A percentile compares a stretch with the other conserved stretches of the same genome.
Conservation (phyloP, 2,888 invertebrate species). For the Ferdinandea cuprea region DNA sequence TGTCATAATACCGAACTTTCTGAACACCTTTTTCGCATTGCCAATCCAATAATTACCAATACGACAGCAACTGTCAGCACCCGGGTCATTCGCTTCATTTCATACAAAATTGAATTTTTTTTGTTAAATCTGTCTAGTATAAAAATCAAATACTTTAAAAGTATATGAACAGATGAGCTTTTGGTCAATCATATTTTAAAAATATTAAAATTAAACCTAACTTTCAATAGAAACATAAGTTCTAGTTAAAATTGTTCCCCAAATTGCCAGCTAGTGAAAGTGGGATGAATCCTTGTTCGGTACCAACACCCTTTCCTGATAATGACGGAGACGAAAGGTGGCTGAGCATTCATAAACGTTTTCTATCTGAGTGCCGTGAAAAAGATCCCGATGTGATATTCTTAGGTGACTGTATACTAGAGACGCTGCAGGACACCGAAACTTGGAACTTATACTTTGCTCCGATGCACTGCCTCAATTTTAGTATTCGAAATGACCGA, state of each 20-base stretch:
- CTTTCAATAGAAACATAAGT: neutral
- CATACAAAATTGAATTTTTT: slow-evolving; percentile 44
- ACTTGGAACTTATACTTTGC: slow-evolving; percentile 96
- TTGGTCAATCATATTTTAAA: neutral
- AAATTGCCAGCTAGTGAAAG: slow-evolving; percentile 39
- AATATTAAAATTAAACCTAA: neutral
- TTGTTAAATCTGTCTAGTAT: slow-evolving; percentile 10
- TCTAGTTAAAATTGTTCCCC: neutral
- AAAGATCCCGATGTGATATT: slow-evolving; percentile 96
- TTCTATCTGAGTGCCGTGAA: slow-evolving; percentile 92
- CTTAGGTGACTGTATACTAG: slow-evolving; percentile 94
- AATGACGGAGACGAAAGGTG: slow-evolving; percentile 93
- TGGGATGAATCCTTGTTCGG: slow-evolving; percentile 89
- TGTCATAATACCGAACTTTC: neutral
- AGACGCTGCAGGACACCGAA: slow-evolving; percentile 91
- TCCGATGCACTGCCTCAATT: slow-evolving; percentile 94
- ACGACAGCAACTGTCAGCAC: slow-evolving; percentile 48
- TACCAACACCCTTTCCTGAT: slow-evolving; percentile 89
- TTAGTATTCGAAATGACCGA: slow-evolving; percentile 93
- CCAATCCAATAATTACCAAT: slow-evolving; percentile 36
- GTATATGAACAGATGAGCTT: neutral
- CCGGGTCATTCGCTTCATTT: slow-evolving; percentile 49
- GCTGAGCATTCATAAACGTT: slow-evolving; percentile 90
- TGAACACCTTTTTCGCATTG: slow-evolving; percentile 46
- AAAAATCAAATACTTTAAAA: slow-evolving; percentile 11